Conservation (phyloP, 1,140 invertebrate genomes). For the Brachionus calyciflorus region DNA sequence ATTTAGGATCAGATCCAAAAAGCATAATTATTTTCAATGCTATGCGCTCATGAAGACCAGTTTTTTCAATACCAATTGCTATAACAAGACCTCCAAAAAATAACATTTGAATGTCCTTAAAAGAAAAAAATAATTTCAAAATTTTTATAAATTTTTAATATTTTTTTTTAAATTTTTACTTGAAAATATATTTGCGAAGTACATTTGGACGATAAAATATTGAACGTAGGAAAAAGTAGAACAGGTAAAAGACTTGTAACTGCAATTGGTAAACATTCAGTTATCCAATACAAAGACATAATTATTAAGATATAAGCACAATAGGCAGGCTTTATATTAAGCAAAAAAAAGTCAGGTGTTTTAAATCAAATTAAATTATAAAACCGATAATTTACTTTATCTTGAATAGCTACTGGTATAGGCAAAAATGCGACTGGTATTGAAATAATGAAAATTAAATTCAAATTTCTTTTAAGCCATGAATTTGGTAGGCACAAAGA, state of each 20-base stretch:
- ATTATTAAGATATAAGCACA: conserved; percentile 37
- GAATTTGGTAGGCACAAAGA: no score
- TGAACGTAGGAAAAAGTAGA: conserved; percentile 59
- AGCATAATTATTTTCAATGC: conserved; percentile 33
- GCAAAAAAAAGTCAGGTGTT: no score
- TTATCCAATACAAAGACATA: conserved; percentile 58
- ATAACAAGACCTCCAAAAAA: conserved; percentile 43
- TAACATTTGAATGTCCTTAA: conserved; percentile 46
- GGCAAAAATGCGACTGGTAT: conserved; percentile 5
- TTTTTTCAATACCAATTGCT: conserved; percentile 45
- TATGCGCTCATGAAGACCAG: conserved; percentile 32
- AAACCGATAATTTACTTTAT: not conserved
- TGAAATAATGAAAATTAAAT: not conserved
- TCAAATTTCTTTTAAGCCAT: not conserved
- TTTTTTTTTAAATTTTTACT: conserved; percentile 50
- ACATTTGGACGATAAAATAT: conserved; percentile 53
- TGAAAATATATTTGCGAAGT: conserved; percentile 56
- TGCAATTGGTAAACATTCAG: conserved; percentile 62
- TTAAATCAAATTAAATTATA: no score
- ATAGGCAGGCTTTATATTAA: not conserved
- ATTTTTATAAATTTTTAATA: not conserved
- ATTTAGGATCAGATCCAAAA: conserved; percentile 43
- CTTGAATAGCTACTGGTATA: not conserved
- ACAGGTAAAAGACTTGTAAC: conserved; percentile 62
- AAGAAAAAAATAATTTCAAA: not conserved